Evolutionary conservation across 30 jellyfish, hydroid and myxozoan species (phyloP).

Genomic region (Aurelia aurita): DNA sequence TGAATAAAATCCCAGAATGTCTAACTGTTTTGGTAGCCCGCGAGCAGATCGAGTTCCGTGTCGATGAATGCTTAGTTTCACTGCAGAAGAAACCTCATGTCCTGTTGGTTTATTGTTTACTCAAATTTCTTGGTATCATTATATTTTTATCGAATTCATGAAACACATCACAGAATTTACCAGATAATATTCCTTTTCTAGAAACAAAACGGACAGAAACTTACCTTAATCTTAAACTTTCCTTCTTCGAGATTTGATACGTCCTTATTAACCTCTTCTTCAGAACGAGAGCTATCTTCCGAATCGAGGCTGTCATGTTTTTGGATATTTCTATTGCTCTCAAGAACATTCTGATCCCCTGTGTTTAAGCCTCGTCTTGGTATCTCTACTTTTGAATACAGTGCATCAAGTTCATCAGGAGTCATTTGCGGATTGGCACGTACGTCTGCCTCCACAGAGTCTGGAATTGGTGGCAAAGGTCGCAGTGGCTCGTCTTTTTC

Average conservation of each 20-base stretch:
- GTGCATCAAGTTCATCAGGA: conserved; percentile 48
- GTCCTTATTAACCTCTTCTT: conserved; percentile 24
- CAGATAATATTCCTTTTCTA: too few relatives aligned
- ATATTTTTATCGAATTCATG: too few relatives aligned
- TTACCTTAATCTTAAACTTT: conserved; percentile 62
- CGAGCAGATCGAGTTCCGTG: too few relatives aligned
- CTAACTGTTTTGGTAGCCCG: too few relatives aligned
- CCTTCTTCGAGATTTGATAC: conserved; percentile 62
- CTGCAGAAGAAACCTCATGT: too few relatives aligned
- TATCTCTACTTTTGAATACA: conserved; percentile 84
- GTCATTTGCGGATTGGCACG: conserved; percentile 8
- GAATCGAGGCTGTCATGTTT: conserved; percentile 1
- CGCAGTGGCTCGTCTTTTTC: conserved; percentile 40
- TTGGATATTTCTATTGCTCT: neutral
- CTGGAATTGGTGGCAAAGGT: conserved; percentile 82
- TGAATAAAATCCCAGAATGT: too few relatives aligned
- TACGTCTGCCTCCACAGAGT: conserved; percentile 26
- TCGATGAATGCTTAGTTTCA: too few relatives aligned
- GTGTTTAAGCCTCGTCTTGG: conserved; percentile 12
- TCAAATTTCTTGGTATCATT: too few relatives aligned
- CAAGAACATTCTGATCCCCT: neutral
- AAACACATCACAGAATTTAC: too few relatives aligned
- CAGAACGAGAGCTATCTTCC: conserved; percentile 10
- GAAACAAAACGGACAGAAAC: neutral
- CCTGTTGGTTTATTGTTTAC: too few relatives aligned